Evolutionary conservation across 2,888 invertebrate genomes (phyloP).

Genomic region (Clepsis dumicolana): DNA sequence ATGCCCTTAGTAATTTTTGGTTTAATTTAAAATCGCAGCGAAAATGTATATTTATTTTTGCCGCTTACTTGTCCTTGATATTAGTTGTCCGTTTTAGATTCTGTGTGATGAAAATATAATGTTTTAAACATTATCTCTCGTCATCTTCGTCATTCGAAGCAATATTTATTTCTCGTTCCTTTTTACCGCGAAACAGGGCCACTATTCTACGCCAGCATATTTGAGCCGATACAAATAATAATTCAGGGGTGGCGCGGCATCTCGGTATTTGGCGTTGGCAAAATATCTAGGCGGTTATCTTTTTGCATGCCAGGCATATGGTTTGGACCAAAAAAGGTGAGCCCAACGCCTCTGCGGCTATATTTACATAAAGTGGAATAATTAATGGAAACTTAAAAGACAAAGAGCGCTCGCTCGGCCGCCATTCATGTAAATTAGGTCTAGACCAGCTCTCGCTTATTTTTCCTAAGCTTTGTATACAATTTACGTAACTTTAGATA

Average conservation of each 20-base stretch:
- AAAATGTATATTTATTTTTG: too few species aligned
- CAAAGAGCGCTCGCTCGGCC: slow-evolving; percentile 72
- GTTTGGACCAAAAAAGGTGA: slow-evolving; percentile 57
- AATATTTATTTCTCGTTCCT: background rate
- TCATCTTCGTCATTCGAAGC: too few species aligned
- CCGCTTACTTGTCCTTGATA: too few species aligned
- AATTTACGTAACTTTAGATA: slow-evolving; percentile 45
- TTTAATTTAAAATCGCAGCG: background rate
- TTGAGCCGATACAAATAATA: slow-evolving; percentile 5
- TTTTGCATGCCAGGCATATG: slow-evolving; percentile 50
- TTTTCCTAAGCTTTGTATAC: slow-evolving; percentile 56
- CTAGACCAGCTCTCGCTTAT: slow-evolving; percentile 62
- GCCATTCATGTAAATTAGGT: slow-evolving; percentile 81
- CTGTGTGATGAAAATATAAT: too few species aligned
- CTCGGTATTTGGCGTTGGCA: slow-evolving; percentile 17
- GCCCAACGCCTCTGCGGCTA: slow-evolving; percentile 62
- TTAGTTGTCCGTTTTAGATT: too few species aligned
- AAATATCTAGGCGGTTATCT: slow-evolving; percentile 37
- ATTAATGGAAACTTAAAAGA: slow-evolving; percentile 82
- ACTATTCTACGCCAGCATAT: background rate
- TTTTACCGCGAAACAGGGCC: background rate
- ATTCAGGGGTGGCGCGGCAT: background rate
- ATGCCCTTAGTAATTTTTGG: background rate
- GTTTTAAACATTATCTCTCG: too few species aligned
- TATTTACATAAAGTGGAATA: slow-evolving; percentile 83